Conservation (phyloP, 2,888 invertebrate genomes). For the Seira ritae region DNA sequence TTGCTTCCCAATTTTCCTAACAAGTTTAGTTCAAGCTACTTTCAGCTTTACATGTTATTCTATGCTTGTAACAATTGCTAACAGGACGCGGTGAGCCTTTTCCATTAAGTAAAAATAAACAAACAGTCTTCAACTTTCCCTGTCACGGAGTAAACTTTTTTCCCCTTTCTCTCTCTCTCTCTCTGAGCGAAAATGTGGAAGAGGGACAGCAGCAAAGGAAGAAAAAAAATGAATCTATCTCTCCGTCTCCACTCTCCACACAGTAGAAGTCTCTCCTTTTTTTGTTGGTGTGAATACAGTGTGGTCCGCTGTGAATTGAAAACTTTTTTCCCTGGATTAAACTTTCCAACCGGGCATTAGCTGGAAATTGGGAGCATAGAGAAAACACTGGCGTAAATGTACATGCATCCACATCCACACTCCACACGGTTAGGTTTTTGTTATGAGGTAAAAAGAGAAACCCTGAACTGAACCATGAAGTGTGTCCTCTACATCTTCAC, state of each 20-base stretch:
- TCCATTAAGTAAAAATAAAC: conserved; percentile 61
- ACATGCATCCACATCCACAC: too few relatives aligned
- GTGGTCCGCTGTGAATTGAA: conserved; percentile 55
- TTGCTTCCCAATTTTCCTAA: conserved; percentile 48
- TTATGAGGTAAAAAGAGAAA: conserved; percentile 11
- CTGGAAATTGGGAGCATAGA: conserved; percentile 36
- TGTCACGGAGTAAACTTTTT: conserved; percentile 25
- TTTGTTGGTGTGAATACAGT: conserved; percentile 47
- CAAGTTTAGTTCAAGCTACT: conserved; percentile 46
- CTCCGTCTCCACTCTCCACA: not conserved
- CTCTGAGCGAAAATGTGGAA: conserved; percentile 23
- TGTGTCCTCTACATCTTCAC: conserved; percentile 12
- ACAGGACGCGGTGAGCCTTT: conserved; percentile 25
- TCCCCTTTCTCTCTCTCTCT: not conserved
- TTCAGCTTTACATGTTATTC: conserved; percentile 16
- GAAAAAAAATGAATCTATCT: conserved; percentile 18
- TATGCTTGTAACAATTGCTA: conserved; percentile 18
- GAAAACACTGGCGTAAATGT: not conserved
- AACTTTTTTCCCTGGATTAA: conserved; percentile 57
- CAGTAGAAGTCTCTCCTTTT: not conserved
- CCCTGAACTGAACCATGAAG: not conserved
- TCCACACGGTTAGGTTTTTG: too few relatives aligned
- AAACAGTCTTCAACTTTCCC: conserved; percentile 49
- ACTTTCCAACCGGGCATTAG: conserved; percentile 57
- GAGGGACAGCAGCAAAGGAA: conserved; percentile 24